phyloP scores from a whole-genome alignment of 2,888 invertebrate species.

The Latheticus oryzae region DNA sequence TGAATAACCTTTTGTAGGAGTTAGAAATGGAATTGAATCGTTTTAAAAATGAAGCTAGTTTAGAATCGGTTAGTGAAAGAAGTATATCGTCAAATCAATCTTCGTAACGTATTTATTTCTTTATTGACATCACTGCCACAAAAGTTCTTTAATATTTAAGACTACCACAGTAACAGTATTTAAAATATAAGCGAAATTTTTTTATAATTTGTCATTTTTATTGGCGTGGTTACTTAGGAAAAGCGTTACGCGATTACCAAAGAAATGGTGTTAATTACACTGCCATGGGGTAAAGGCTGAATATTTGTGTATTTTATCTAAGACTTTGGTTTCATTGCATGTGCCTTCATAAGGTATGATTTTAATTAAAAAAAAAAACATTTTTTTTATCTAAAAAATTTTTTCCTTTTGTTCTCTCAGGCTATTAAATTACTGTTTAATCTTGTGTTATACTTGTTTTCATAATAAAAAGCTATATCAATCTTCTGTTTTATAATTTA shows the following conservation, averaged over 20 bases:
- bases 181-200: too few species aligned
- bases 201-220: constrained; percentile 25
- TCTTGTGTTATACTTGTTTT: too few species aligned
- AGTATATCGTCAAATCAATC: constrained; percentile 31
- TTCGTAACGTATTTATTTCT: constrained; percentile 19
- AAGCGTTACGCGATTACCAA: constrained; percentile 24
- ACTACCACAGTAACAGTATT: too few species aligned
- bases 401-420: too few species aligned
- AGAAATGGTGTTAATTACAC: constrained; percentile 30
- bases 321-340: constrained; percentile 3
- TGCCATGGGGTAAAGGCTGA: constrained; percentile 33
- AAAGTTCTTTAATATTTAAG: constrained; percentile 6
- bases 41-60: constrained; percentile 45
- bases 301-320: constrained; percentile 5
- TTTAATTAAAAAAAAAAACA: too few species aligned
- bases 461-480: too few species aligned
- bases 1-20: constrained; percentile 37
- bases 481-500: too few species aligned
- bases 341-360: constrained; percentile 32
- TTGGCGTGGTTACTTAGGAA: constrained; percentile 31
- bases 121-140: constrained; percentile 32
- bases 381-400: too few species aligned
- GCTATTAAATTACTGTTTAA: too few species aligned
- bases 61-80: constrained; percentile 27
- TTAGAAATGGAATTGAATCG: constrained; percentile 43